phyloP scores from a whole-genome alignment of 1,140 invertebrate species.

The Scaptomyza montana region DNA sequence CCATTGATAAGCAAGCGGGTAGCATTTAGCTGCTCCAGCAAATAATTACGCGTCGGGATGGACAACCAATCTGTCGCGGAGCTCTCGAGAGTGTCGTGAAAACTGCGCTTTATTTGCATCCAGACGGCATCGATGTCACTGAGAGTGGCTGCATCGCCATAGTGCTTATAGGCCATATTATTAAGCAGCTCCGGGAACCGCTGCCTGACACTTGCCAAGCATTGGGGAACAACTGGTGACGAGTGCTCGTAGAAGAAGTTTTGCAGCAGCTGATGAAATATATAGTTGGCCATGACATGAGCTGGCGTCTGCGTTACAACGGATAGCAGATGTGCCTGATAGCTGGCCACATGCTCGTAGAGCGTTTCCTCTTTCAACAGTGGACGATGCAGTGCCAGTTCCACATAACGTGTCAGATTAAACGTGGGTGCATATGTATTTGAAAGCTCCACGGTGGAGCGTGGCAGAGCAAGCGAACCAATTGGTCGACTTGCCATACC shows the following conservation, averaged over 20 bases:
- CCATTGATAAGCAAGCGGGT: slow-evolving; percentile 55
- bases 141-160: slow-evolving; percentile 37
- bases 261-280: slow-evolving; percentile 59
- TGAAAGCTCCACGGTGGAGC: slow-evolving; percentile 39
- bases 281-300: slow-evolving; percentile 60
- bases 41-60: slow-evolving; percentile 30
- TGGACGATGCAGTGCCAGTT: slow-evolving; percentile 48
- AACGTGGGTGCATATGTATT: slow-evolving; percentile 23
- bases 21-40: slow-evolving; percentile 58
- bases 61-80: slow-evolving; percentile 55
- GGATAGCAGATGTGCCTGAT: slow-evolving; percentile 42
- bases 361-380: slow-evolving; percentile 38
- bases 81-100: slow-evolving; percentile 38
- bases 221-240: slow-evolving; percentile 38
- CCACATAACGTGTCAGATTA: slow-evolving; percentile 60
- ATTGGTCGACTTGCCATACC: slow-evolving; percentile 47
- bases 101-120: slow-evolving; percentile 60
- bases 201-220: slow-evolving; percentile 42
- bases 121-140: slow-evolving; percentile 60
- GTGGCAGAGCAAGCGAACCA: slow-evolving; percentile 32
- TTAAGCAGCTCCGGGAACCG: slow-evolving; percentile 64
- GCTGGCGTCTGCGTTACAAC: slow-evolving; percentile 33
- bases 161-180: slow-evolving; percentile 57
- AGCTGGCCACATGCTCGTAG: slow-evolving; percentile 65
- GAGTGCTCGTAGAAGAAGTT: slow-evolving; percentile 53